Evolutionary conservation across 1,140 invertebrate species (phyloP).

Genomic region (Meloidogyne exigua): DNA sequence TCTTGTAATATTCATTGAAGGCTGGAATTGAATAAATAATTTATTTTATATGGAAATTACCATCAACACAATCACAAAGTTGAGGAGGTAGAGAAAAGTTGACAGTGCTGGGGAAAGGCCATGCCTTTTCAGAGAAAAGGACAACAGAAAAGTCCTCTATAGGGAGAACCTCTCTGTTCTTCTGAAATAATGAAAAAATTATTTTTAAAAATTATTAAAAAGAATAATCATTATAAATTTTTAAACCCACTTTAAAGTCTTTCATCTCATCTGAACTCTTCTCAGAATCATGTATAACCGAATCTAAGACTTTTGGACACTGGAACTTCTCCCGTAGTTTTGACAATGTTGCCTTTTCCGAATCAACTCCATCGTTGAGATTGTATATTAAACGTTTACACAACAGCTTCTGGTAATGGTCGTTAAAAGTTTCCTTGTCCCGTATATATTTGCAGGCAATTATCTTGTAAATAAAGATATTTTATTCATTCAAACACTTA

Average conservation of each 20-base stretch:
- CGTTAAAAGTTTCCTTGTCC: background rate
- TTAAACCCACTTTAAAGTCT: background rate
- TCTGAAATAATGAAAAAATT: background rate
- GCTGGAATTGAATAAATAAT: background rate
- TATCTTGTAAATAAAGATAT: background rate
- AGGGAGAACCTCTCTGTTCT: background rate
- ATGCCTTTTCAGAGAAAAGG: background rate
- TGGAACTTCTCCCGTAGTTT: background rate
- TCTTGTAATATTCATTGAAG: background rate
- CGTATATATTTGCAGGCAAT: background rate
- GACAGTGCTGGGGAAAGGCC: background rate
- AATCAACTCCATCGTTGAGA: background rate
- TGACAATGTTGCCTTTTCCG: background rate
- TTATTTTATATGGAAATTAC: background rate
- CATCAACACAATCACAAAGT: background rate
- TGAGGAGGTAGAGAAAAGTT: background rate
- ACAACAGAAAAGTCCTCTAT: background rate
- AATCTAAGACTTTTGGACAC: background rate
- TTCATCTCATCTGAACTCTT: background rate
- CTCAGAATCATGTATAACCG: background rate
- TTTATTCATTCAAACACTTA: background rate
- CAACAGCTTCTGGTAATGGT: background rate
- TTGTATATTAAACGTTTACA: background rate
- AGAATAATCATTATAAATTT: too few species aligned
- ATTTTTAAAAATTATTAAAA: background rate